These are phyloP conservation scores for Daboia siamensis DNA, from an alignment of 2,113 vertebrate species.

Conservation along the genomic window DNA sequence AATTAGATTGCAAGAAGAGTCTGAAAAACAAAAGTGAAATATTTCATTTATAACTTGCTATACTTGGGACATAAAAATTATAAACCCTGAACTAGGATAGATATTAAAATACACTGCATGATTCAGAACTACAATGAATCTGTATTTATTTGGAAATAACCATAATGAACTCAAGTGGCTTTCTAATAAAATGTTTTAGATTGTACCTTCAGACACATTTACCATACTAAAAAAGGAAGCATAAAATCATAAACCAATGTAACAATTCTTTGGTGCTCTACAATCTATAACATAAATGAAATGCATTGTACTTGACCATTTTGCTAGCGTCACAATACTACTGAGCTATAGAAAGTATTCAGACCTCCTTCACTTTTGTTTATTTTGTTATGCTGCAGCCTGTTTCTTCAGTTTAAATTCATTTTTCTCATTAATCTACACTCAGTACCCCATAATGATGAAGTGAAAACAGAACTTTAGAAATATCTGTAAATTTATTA, in stretches of 20 bases:
- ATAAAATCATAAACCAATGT: background rate
- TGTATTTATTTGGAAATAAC: background rate
- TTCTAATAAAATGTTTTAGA: background rate
- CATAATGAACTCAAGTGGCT: background rate
- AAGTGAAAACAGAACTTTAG: background rate
- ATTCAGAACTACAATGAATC: slow-evolving; percentile 12
- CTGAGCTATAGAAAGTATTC: slow-evolving; percentile 1
- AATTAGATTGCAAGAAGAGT: slow-evolving; percentile 53
- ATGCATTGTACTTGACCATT: background rate
- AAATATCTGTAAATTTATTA: background rate
- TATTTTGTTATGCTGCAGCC: background rate
- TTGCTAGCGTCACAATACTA: slow-evolving; percentile 22
- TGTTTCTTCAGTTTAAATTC: background rate
- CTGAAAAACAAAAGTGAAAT: slow-evolving; percentile 42
- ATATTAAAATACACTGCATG: slow-evolving; percentile 23
- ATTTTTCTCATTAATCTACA: background rate
- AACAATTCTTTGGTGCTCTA: slow-evolving; percentile 54
- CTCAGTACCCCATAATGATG: background rate
- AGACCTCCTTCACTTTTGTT: background rate
- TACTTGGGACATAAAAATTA: slow-evolving; percentile 27
- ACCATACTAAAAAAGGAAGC: slow-evolving; percentile 16
- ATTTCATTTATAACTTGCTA: slow-evolving; percentile 37
- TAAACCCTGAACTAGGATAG: background rate
- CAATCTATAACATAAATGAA: background rate
- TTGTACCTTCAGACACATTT: slow-evolving; percentile 18